A percentile compares a stretch with the other conserved stretches of the same genome.
Conservation (phyloP, 2,888 invertebrate genomes). For the Torymus aiolomorphi region DNA sequence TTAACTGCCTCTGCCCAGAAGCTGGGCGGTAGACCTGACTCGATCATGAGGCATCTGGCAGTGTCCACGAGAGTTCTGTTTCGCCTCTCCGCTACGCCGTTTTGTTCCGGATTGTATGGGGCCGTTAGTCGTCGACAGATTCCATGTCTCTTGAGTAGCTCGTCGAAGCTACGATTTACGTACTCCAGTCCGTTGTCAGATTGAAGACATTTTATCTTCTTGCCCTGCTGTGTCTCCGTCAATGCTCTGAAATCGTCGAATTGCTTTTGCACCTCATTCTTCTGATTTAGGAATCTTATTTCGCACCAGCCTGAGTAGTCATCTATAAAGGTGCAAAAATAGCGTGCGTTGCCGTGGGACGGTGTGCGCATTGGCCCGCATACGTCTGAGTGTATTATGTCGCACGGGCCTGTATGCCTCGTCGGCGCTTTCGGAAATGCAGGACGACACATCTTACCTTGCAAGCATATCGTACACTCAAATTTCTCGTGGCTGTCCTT, state of each 20-base stretch:
- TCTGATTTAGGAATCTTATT: not conserved
- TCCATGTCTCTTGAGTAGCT: not conserved
- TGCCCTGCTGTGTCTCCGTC: slow-evolving; percentile 3
- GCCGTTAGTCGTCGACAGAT: not conserved
- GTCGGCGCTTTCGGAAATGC: not conserved
- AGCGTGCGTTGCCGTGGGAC: too few species aligned
- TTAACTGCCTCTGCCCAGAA: too few species aligned
- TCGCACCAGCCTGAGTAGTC: slow-evolving; percentile 19
- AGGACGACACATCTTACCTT: slow-evolving; percentile 7
- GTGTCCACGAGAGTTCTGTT: too few species aligned
- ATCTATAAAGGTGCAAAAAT: too few species aligned
- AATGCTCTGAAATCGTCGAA: not conserved
- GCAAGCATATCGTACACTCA: not conserved
- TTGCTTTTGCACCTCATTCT: not conserved
- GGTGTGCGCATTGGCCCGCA: too few species aligned
- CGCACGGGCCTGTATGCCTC: slow-evolving; percentile 26
- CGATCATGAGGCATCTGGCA: too few species aligned
- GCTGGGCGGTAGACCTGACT: too few species aligned
- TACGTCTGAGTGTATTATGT: too few species aligned
- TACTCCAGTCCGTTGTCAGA: slow-evolving; percentile 12
- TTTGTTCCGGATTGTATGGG: not conserved
- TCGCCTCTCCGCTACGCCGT: too few species aligned
- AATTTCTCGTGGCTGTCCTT: not conserved
- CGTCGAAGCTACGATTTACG: not conserved
- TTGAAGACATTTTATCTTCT: not conserved